Conservation (phyloP, 2,888 invertebrate species). For the Drosophila melanosoma region DNA sequence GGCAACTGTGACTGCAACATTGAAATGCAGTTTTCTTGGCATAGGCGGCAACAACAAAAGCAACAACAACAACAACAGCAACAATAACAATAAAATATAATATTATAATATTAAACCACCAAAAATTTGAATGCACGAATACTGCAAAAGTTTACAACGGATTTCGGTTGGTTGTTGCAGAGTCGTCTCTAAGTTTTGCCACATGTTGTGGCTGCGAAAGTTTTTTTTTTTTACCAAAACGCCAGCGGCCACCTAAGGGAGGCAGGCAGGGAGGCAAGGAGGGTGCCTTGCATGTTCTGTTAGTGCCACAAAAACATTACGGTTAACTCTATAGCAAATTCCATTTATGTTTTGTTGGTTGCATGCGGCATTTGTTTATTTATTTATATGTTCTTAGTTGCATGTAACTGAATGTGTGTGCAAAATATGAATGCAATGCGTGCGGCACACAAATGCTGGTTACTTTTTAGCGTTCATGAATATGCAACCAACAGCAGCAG, state of each 20-base stretch:
- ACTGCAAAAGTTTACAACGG: slow-evolving; percentile 3
- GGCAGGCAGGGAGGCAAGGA: neutral
- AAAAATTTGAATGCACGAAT: slow-evolving; percentile 56
- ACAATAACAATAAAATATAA: neutral
- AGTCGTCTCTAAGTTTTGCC: slow-evolving; percentile 59
- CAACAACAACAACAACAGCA: slow-evolving; percentile 9
- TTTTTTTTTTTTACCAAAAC: slow-evolving; percentile 49
- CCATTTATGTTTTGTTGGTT: slow-evolving; percentile 29
- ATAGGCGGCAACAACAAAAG: slow-evolving; percentile 38
- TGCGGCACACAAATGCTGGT: slow-evolving; percentile 44
- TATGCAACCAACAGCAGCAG: slow-evolving; percentile 48
- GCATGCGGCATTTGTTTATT: slow-evolving; percentile 50
- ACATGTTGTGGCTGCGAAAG: slow-evolving; percentile 65
- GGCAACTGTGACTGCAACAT: slow-evolving; percentile 45
- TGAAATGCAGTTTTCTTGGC: slow-evolving; percentile 51
- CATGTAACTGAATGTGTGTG: slow-evolving; percentile 3
- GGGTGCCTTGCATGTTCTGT: neutral
- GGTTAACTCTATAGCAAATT: slow-evolving; percentile 50
- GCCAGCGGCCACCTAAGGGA: slow-evolving; percentile 1
- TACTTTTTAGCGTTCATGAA: slow-evolving; percentile 50
- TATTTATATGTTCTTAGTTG: slow-evolving; percentile 28
- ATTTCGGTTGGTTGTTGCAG: slow-evolving; percentile 4
- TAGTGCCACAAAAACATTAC: slow-evolving; percentile 38
- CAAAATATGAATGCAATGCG: slow-evolving; percentile 35
- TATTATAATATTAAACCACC: slow-evolving; percentile 20